A percentile compares a stretch with the other conserved stretches of the same genome.
Evolutionary conservation across 2,797 vertebrate species (phyloP).

Genomic region (Mormyrus proboscirostris): DNA sequence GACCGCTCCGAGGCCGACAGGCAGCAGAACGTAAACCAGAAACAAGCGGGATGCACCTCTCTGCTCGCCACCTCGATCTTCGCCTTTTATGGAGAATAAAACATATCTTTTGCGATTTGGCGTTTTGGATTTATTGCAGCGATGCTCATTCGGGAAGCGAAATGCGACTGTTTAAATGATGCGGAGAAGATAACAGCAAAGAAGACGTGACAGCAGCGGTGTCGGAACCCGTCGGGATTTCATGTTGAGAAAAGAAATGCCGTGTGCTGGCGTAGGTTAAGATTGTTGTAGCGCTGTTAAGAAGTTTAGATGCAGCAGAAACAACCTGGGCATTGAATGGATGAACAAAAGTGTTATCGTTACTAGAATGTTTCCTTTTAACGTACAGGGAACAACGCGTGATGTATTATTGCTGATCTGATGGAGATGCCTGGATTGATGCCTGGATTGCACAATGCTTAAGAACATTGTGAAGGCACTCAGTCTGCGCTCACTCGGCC

Average conservation of each 20-base stretch:
- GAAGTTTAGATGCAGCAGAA: neutral
- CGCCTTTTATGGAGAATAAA: neutral
- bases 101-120: neutral
- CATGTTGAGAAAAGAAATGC: neutral
- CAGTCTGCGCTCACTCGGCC: neutral
- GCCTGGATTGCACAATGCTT: neutral
- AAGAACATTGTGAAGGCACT: constrained; percentile 37
- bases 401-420: neutral
- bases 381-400: neutral
- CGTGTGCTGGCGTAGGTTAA: constrained; percentile 5
- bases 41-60: neutral
- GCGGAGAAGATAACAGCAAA: neutral
- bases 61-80: neutral
- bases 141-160: neutral
- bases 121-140: neutral
- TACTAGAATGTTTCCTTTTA: neutral
- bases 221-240: neutral
- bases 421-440: neutral
- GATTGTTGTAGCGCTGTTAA: neutral
- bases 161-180: neutral
- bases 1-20: neutral
- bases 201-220: constrained; percentile 11
- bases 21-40: neutral
- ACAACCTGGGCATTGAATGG: neutral
- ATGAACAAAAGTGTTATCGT: neutral